Conservation (phyloP, 2,113 vertebrate species). For the Eublepharis macularius region DNA sequence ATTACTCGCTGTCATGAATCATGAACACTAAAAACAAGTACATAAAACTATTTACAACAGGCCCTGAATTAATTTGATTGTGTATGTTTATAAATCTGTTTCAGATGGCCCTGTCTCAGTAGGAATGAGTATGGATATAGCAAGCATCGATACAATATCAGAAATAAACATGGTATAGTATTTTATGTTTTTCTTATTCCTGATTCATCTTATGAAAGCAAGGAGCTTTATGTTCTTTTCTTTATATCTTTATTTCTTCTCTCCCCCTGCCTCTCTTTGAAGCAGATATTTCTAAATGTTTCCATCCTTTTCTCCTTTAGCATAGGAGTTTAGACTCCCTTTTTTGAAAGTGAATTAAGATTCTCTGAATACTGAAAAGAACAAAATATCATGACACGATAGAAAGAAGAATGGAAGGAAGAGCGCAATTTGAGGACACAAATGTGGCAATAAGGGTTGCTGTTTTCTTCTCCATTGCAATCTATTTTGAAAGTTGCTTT, state of each 20-base stretch:
- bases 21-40: neutral
- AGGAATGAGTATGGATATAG: conserved; percentile 92
- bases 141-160: conserved; percentile 93
- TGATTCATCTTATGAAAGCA: neutral
- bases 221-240: neutral
- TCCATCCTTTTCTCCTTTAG: neutral
- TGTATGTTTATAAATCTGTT: conserved; percentile 21
- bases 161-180: conserved; percentile 90
- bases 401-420: too few relatives aligned
- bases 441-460: neutral
- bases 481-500: neutral
- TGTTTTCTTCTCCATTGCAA: neutral
- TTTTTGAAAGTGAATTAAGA: neutral
- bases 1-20: neutral
- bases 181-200: neutral
- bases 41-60: neutral
- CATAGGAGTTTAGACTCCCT: too few relatives aligned
- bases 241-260: neutral
- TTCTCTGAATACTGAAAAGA: neutral
- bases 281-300: neutral
- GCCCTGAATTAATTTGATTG: neutral
- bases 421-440: neutral
- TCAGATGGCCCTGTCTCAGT: conserved; percentile 89
- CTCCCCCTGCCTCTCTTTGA: neutral
- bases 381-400: neutral